Percentiles rank a stretch among this genome's conserved stretches.
phyloP scores from a whole-genome alignment of 2,113 vertebrate species.

The Oncorhynchus keta region DNA sequence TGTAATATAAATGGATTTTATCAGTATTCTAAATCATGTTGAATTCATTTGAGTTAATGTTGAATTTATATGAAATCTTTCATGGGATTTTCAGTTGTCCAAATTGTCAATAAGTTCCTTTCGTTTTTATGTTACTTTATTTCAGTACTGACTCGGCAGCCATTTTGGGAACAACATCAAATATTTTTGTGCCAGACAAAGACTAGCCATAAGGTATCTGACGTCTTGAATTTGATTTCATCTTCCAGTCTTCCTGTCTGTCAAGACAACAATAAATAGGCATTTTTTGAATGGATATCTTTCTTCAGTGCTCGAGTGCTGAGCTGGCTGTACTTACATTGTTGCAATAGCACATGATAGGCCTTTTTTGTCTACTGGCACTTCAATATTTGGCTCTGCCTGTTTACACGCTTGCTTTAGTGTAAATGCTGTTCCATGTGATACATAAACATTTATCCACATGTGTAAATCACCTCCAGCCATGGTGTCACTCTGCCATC shows the following conservation, averaged over 20 bases:
- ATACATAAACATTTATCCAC: constrained; percentile 67
- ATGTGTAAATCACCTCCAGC: constrained; percentile 71
- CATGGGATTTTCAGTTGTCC: too few species aligned
- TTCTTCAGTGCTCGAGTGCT: too few species aligned
- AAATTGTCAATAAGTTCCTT: not conserved
- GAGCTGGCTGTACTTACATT: not conserved
- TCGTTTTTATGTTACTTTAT: not conserved
- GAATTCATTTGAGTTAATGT: too few species aligned
- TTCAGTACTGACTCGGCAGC: not conserved
- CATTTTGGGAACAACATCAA: not conserved
- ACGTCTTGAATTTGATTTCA: too few species aligned
- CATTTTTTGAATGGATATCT: not conserved
- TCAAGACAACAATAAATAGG: not conserved
- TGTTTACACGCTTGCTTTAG: constrained; percentile 28
- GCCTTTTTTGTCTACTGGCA: not conserved
- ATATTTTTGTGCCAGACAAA: not conserved
- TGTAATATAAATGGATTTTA: too few species aligned
- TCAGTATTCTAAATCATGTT: too few species aligned
- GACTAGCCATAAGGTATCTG: constrained; percentile 9
- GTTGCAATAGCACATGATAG: not conserved
- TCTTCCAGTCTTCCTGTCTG: not conserved
- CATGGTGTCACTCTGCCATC: constrained; percentile 66
- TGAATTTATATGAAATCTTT: too few species aligned
- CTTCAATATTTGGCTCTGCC: constrained; percentile 22
- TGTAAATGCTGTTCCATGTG: constrained; percentile 19